These are phyloP conservation scores for Discoglossus pictus DNA, from an alignment of 2,797 vertebrate genomes.

Conservation along the genomic window DNA sequence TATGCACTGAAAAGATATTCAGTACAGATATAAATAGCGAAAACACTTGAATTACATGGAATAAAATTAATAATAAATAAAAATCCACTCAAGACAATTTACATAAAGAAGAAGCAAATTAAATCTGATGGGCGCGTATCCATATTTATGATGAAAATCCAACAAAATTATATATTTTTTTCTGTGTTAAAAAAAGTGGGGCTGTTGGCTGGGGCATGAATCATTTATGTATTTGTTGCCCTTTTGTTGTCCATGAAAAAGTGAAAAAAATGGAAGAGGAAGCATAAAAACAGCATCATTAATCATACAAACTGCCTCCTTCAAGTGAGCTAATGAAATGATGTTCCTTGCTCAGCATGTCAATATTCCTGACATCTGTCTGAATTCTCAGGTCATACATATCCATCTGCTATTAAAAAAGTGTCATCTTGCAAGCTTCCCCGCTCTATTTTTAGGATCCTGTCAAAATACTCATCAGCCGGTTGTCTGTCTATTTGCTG, in stretches of 20 bases:
- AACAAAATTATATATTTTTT: too few relatives aligned
- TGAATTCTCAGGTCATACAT: slow-evolving; percentile 68
- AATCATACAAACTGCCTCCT: slow-evolving; percentile 58
- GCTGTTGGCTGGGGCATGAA: slow-evolving; percentile 31
- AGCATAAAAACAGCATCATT: slow-evolving; percentile 57
- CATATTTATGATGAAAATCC: too few relatives aligned
- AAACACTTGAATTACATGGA: too few relatives aligned
- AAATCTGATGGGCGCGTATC: too few relatives aligned
- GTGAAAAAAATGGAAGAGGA: slow-evolving; percentile 52
- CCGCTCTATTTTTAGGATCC: slow-evolving; percentile 71
- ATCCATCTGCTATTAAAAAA: slow-evolving; percentile 68
- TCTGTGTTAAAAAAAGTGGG: slow-evolving; percentile 11
- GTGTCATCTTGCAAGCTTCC: slow-evolving; percentile 65
- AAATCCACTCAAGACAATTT: too few relatives aligned
- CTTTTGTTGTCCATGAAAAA: slow-evolving; percentile 40
- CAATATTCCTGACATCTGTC: slow-evolving; percentile 73
- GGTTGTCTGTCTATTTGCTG: slow-evolving; percentile 67
- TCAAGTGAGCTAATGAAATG: slow-evolving; percentile 52
- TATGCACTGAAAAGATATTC: too few relatives aligned
- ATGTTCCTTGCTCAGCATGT: slow-evolving; percentile 61
- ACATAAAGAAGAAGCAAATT: too few relatives aligned
- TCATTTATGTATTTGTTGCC: slow-evolving; percentile 51
- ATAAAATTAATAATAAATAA: too few relatives aligned
- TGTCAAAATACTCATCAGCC: slow-evolving; percentile 68
- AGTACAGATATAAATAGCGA: too few relatives aligned